phyloP scores from a whole-genome alignment of 2,888 invertebrate genomes.

The Amphipyra berbera region DNA sequence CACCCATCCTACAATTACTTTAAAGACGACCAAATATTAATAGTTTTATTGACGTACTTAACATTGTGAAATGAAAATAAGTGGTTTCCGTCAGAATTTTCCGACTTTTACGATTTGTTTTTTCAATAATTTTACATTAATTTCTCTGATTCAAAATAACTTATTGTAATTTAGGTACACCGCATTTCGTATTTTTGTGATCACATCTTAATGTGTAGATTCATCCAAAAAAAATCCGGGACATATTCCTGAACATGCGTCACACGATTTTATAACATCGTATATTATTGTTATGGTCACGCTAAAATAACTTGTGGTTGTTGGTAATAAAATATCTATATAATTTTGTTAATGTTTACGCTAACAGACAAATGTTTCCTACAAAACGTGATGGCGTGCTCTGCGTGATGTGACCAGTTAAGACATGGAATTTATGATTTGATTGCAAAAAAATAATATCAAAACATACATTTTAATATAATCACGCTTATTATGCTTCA shows the following conservation, averaged over 20 bases:
- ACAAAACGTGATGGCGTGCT: constrained; percentile 23
- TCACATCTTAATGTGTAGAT: constrained; percentile 44
- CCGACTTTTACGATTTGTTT: too few species aligned
- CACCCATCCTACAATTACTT: too few species aligned
- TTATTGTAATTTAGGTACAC: too few species aligned
- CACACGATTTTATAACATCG: constrained; percentile 61
- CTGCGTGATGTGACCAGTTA: constrained; percentile 28
- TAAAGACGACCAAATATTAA: constrained; percentile 20
- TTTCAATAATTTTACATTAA: too few species aligned
- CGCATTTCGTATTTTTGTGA: constrained; percentile 23
- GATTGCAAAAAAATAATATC: constrained; percentile 6
- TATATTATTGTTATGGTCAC: constrained; percentile 64
- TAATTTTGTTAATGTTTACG: constrained; percentile 50
- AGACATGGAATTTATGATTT: constrained; percentile 31
- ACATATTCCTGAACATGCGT: constrained; percentile 59
- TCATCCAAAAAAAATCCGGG: constrained; percentile 40
- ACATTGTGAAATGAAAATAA: too few species aligned
- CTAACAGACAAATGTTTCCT: constrained; percentile 48
- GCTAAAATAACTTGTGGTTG: constrained; percentile 52
- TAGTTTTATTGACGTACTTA: constrained; percentile 9
- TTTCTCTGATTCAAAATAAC: too few species aligned
- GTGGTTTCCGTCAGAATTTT: too few species aligned
- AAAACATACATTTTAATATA: not conserved
- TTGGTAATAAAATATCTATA: constrained; percentile 53
- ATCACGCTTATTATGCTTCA: not conserved